phyloP scores from a whole-genome alignment of 2,888 invertebrate genomes.

The Patella caerulea region DNA sequence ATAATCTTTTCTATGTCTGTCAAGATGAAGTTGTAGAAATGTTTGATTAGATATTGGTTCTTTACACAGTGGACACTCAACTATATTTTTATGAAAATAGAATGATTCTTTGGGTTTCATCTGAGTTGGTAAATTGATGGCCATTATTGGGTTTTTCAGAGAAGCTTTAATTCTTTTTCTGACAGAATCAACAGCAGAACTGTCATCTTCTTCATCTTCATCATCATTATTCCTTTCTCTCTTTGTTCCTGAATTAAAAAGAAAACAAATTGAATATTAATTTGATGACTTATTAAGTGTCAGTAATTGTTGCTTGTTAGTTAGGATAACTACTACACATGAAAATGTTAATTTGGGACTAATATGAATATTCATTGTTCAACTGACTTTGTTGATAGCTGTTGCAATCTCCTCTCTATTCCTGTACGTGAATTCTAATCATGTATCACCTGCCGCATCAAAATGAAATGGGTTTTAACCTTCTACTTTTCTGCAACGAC shows the following conservation, averaged over 20 bases:
- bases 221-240: neutral
- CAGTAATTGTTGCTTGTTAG: no score
- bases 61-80: neutral
- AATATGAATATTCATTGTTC: no score
- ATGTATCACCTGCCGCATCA: no score
- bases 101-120: neutral
- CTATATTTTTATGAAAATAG: conserved; percentile 1
- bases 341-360: no score
- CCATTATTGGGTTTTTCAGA: neutral
- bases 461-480: no score
- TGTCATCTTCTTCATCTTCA: conserved; percentile 18
- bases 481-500: no score
- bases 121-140: neutral
- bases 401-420: no score
- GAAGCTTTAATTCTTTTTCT: neutral
- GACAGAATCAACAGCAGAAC: conserved; percentile 22
- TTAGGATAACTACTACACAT: no score
- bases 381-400: no score
- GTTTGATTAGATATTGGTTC: neutral
- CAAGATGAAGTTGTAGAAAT: conserved; percentile 4
- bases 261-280: neutral
- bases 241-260: conserved; percentile 10
- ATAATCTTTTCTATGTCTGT: neutral
- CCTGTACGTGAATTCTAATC: no score
- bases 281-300: no score